Conservation (phyloP, 2,888 invertebrate genomes). For the Omphaloscelis lunosa region DNA sequence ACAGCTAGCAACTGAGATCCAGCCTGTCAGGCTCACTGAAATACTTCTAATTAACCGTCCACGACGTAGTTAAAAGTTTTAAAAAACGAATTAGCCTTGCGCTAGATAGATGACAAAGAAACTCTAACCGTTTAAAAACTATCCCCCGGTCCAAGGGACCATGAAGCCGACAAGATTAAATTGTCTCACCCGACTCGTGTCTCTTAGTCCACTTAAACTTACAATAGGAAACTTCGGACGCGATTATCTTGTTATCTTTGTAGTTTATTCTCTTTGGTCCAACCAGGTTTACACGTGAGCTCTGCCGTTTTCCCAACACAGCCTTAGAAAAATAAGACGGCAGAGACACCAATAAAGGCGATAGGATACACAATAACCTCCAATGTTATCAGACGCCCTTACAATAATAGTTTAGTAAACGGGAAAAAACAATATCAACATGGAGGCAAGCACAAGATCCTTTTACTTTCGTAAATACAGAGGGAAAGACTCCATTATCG, state of each 20-base stretch:
- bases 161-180: slow-evolving; percentile 85
- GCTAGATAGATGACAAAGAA: slow-evolving; percentile 81
- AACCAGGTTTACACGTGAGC: slow-evolving; percentile 58
- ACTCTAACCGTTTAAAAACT: slow-evolving; percentile 84
- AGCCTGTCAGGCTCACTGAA: slow-evolving; percentile 23
- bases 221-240: slow-evolving; percentile 82
- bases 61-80: slow-evolving; percentile 75
- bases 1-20: background rate
- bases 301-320: slow-evolving; percentile 50
- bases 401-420: slow-evolving; percentile 61
- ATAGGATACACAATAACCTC: slow-evolving; percentile 52
- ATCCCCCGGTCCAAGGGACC: slow-evolving; percentile 73
- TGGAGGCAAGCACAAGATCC: slow-evolving; percentile 36
- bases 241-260: slow-evolving; percentile 85
- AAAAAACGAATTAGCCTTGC: slow-evolving; percentile 77
- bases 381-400: slow-evolving; percentile 54
- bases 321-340: slow-evolving; percentile 47
- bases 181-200: slow-evolving; percentile 82
- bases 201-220: slow-evolving; percentile 81
- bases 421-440: slow-evolving; percentile 54
- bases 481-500: slow-evolving; percentile 50
- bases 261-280: slow-evolving; percentile 74
- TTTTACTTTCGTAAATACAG: slow-evolving; percentile 51
- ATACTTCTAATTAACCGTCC: slow-evolving; percentile 74
- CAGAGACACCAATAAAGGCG: slow-evolving; percentile 42